These are phyloP conservation scores for Hemistola chrysoprasaria DNA, from an alignment of 2,888 invertebrate species.

Conservation along the genomic window DNA sequence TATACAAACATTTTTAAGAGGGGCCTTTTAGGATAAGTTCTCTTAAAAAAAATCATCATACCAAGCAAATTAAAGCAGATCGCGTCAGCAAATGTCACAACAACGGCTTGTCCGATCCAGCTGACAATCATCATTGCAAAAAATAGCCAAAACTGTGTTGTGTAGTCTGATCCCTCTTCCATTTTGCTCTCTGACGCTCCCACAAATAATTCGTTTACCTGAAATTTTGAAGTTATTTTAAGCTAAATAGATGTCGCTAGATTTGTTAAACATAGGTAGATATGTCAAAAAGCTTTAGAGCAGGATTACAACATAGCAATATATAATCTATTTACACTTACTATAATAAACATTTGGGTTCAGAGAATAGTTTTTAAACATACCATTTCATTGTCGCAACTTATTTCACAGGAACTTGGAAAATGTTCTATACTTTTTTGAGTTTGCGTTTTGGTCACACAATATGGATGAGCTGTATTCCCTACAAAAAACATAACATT, in stretches of 20 bases:
- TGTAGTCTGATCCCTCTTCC: slow-evolving; percentile 61
- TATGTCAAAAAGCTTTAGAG: no score
- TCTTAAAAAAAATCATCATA: no score
- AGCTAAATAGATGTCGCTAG: no score
- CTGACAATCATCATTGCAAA: slow-evolving; percentile 88
- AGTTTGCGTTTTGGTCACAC: slow-evolving; percentile 53
- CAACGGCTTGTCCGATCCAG: slow-evolving; percentile 93
- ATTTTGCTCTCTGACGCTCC: slow-evolving; percentile 51
- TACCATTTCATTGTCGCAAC: slow-evolving; percentile 64
- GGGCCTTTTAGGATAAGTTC: no score
- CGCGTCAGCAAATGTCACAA: slow-evolving; percentile 93
- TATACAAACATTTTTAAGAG: no score
- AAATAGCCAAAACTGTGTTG: slow-evolving; percentile 89
- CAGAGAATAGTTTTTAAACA: no score
- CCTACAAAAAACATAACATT: slow-evolving; percentile 42
- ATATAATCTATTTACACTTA: no score
- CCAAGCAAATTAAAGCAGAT: slow-evolving; percentile 93
- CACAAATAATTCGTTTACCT: slow-evolving; percentile 74
- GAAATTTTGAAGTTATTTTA: no score
- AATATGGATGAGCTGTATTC: slow-evolving; percentile 57
- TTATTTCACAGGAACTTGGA: slow-evolving; percentile 66
- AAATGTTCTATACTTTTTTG: slow-evolving; percentile 49
- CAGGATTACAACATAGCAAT: no score
- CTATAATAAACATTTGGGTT: no score
- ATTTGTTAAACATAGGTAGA: no score